Conservation (phyloP, 2,797 vertebrate species). For the Gorsachius magnificus region DNA sequence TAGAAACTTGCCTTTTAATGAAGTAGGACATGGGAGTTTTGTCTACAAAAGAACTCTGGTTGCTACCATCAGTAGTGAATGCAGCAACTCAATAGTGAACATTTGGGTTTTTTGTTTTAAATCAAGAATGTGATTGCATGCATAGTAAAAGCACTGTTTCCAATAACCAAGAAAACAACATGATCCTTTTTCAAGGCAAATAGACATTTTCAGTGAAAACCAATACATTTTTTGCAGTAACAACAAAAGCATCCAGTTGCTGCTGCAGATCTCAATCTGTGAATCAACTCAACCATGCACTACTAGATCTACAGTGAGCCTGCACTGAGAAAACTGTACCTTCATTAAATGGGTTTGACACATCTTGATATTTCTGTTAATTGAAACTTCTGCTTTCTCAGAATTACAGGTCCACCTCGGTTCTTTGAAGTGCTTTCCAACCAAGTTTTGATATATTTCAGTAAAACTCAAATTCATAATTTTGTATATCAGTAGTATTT, state of each 20-base stretch:
- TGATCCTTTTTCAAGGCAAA: neutral
- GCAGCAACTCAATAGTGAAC: neutral
- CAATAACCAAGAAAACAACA: neutral
- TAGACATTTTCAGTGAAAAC: neutral
- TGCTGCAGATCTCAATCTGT: neutral
- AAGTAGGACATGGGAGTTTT: neutral
- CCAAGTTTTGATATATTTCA: neutral
- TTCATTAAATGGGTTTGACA: neutral
- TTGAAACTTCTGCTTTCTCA: neutral
- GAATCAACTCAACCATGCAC: neutral
- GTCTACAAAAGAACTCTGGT: neutral
- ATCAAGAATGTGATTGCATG: neutral
- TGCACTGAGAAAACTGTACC: neutral
- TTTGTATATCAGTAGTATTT: neutral
- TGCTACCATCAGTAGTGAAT: neutral
- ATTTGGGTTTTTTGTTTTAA: neutral
- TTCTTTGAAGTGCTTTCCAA: neutral
- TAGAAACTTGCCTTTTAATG: neutral
- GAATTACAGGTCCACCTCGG: neutral
- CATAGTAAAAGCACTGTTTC: neutral
- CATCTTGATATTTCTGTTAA: neutral
- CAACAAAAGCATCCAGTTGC: neutral
- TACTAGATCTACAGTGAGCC: rapidly evolving
- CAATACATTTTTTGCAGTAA: neutral
- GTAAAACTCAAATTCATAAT: neutral